A percentile compares a stretch with the other conserved stretches of the same genome.
Conservation (phyloP, 1,140 invertebrate species). For the Lordiphosa mommai region DNA sequence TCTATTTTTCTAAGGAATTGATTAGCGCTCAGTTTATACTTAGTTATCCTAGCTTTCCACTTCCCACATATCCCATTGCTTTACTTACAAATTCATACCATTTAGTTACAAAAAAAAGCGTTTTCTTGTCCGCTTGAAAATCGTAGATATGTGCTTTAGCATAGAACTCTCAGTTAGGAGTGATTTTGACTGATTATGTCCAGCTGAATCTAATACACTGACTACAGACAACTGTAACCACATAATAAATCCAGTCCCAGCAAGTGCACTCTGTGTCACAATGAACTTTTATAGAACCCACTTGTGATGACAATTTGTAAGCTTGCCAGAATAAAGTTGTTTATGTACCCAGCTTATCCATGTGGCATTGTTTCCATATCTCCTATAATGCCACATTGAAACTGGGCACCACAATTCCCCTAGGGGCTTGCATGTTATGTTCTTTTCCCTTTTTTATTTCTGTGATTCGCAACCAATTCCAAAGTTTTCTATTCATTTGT, state of each 20-base stretch:
- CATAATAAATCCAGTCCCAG: slow-evolving; percentile 13
- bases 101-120: slow-evolving; percentile 51
- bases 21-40: too few relatives aligned
- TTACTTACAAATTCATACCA: background rate
- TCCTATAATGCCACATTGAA: slow-evolving; percentile 37
- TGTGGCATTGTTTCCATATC: slow-evolving; percentile 26
- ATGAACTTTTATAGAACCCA: slow-evolving; percentile 6
- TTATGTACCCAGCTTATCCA: slow-evolving; percentile 38
- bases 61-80: background rate
- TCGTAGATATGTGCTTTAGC: slow-evolving; percentile 53
- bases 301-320: slow-evolving; percentile 59
- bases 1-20: too few relatives aligned
- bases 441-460: slow-evolving; percentile 11
- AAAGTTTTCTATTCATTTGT: slow-evolving; percentile 18
- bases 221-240: slow-evolving; percentile 6
- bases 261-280: slow-evolving; percentile 56
- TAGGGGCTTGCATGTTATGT: slow-evolving; percentile 31
- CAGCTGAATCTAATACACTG: slow-evolving; percentile 17
- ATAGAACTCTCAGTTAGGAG: slow-evolving; percentile 44
- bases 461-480: slow-evolving; percentile 37
- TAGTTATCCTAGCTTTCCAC: too few relatives aligned
- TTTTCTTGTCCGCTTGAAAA: slow-evolving; percentile 57
- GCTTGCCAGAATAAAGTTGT: slow-evolving; percentile 49
- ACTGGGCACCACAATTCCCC: slow-evolving; percentile 25
- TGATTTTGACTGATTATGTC: slow-evolving; percentile 14